Conservation (phyloP, 2,113 vertebrate genomes). For the Thunnus thynnus region DNA sequence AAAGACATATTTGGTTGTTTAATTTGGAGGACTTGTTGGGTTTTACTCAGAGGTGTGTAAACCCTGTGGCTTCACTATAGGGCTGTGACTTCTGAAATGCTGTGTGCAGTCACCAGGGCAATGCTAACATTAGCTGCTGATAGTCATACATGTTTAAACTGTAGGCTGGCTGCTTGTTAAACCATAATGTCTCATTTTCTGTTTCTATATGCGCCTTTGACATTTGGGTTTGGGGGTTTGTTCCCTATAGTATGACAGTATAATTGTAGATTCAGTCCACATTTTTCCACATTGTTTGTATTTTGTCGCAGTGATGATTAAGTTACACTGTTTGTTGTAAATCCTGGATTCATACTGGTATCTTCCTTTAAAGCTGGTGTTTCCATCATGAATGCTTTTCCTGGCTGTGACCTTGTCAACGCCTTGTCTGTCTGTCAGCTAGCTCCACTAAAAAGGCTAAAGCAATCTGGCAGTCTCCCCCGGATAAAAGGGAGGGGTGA, state of each 20-base stretch:
- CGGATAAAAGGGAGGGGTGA: slow-evolving; percentile 69
- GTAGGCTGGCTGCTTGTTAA: no score
- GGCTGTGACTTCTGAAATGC: no score
- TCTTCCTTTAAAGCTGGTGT: slow-evolving; percentile 54
- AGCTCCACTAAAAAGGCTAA: slow-evolving; percentile 89
- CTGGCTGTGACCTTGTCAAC: slow-evolving; percentile 77
- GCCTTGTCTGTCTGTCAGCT: slow-evolving; percentile 82
- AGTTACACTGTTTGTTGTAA: background rate
- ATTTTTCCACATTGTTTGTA: background rate
- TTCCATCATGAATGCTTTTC: slow-evolving; percentile 72
- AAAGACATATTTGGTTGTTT: no score
- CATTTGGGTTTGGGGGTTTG: no score
- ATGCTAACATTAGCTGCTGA: no score
- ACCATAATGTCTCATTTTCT: no score
- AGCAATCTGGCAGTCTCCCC: slow-evolving; percentile 89
- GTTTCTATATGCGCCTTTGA: no score
- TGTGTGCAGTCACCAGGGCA: no score
- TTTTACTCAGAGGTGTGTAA: no score
- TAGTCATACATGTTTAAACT: no score
- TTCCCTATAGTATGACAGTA: background rate
- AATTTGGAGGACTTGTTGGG: no score
- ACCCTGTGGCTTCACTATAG: no score
- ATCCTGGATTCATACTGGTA: slow-evolving; percentile 14
- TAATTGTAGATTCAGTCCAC: background rate
- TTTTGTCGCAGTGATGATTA: background rate